Evolutionary conservation across 2,113 vertebrate species (phyloP).

Genomic region (Spizaetus ornatus): DNA sequence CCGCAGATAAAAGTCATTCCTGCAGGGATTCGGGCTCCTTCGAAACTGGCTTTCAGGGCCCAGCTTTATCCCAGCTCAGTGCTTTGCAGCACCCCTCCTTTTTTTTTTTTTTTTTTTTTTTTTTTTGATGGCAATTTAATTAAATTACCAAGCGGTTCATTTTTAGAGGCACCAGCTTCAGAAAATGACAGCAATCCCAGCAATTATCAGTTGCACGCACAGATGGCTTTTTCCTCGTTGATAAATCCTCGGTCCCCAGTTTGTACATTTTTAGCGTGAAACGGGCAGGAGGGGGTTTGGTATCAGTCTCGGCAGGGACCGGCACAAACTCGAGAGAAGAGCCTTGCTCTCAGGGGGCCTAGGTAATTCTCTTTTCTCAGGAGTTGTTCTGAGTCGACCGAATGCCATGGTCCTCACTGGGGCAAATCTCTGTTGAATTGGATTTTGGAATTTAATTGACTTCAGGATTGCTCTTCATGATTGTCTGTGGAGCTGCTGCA

Average conservation of each 20-base stretch:
- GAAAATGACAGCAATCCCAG: slow-evolving; percentile 44
- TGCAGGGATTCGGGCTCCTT: slow-evolving; percentile 58
- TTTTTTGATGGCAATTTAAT: slow-evolving; percentile 54
- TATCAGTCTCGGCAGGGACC: background rate
- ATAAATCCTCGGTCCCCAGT: slow-evolving; percentile 2
- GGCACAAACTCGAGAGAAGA: fast-evolving
- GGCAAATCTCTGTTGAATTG: background rate
- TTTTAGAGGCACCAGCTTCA: slow-evolving; percentile 55
- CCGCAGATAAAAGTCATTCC: slow-evolving; percentile 68
- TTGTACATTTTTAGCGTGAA: background rate
- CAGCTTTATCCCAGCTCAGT: slow-evolving; percentile 12
- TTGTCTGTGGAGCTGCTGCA: background rate
- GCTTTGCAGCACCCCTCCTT: slow-evolving; percentile 30
- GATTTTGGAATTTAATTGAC: background rate
- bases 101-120: background rate
- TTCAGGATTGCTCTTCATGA: background rate
- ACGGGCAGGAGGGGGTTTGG: background rate
- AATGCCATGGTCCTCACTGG: fast-evolving
- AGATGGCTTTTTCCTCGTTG: slow-evolving; percentile 53
- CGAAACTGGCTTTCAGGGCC: background rate
- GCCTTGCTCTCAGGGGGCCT: background rate
- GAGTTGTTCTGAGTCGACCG: background rate
- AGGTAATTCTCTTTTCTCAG: background rate
- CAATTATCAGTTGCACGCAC: slow-evolving; percentile 53
- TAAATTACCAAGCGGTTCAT: slow-evolving; percentile 61